phyloP scores from a whole-genome alignment of 2,113 vertebrate species.

The Chamaetylas fuelleborni region DNA sequence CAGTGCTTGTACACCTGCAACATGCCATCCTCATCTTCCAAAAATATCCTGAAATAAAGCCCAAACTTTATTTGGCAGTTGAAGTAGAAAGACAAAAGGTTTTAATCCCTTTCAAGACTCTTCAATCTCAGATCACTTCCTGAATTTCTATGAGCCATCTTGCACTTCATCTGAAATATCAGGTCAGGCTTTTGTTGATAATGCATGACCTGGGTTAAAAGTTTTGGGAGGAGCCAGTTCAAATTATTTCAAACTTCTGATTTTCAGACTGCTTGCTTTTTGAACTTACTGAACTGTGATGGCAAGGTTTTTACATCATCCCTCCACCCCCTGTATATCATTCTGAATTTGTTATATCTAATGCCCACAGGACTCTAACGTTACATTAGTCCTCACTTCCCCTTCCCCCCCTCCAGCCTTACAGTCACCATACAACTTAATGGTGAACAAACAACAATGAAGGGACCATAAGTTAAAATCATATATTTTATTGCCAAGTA shows the following conservation, averaged over 20 bases:
- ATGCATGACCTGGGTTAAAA: not conserved
- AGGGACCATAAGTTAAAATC: not conserved
- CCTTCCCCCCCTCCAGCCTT: not conserved
- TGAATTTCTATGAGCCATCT: not conserved
- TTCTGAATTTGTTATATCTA: not conserved
- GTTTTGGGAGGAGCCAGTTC: not conserved
- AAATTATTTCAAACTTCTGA: not conserved
- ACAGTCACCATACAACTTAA: not conserved
- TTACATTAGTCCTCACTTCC: not conserved
- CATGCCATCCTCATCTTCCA: not conserved
- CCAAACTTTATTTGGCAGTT: not conserved
- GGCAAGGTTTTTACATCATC: not conserved
- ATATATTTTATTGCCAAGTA: constrained; percentile 43
- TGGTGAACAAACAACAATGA: not conserved
- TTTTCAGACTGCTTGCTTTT: not conserved
- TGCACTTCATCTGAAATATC: not conserved
- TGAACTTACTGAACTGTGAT: not conserved
- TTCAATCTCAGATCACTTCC: not conserved
- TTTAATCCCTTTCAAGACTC: not conserved
- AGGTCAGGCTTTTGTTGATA: not conserved
- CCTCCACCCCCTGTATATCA: not conserved
- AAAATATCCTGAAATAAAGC: not conserved
- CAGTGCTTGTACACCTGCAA: not conserved
- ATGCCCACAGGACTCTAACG: not conserved
- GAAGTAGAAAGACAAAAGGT: not conserved